Percentiles rank a stretch among this genome's conserved stretches.
These are phyloP conservation scores for Drosophila testacea DNA, from an alignment of 2,888 invertebrate species.

Conservation along the genomic window DNA sequence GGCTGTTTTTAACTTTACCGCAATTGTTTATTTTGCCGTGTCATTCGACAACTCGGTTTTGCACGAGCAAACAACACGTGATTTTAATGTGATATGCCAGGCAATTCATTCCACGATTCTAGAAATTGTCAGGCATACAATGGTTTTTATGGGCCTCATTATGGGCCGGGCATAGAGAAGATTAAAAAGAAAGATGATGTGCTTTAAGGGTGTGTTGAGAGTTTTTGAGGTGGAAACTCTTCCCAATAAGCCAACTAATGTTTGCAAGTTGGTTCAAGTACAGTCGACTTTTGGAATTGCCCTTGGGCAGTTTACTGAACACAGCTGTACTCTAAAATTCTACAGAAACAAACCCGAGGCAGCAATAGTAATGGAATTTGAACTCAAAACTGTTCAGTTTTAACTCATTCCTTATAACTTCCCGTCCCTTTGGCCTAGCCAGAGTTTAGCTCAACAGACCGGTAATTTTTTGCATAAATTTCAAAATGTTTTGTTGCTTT, in stretches of 20 bases:
- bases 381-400: constrained; percentile 14
- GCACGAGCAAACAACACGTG: constrained; percentile 50
- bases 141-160: neutral
- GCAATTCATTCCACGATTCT: constrained; percentile 5
- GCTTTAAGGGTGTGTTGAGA: neutral
- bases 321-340: constrained; percentile 24
- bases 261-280: neutral
- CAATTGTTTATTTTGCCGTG: constrained; percentile 37
- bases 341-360: constrained; percentile 1
- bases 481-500: constrained; percentile 32
- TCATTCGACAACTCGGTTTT: constrained; percentile 25
- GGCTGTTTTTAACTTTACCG: neutral
- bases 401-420: neutral
- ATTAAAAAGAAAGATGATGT: neutral
- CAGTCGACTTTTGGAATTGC: constrained; percentile 5
- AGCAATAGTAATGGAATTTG: constrained; percentile 36
- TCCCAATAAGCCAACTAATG: neutral
- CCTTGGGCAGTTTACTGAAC: constrained; percentile 10
- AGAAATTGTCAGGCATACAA: constrained; percentile 1
- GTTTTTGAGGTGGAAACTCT: neutral
- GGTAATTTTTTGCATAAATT: constrained; percentile 38
- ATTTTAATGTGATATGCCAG: constrained; percentile 19
- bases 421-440: neutral
- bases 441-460: constrained; percentile 33
- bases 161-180: neutral